Evolutionary conservation across 2,888 invertebrate genomes (phyloP), one percentile per base, ranked within the genome.

Genomic region (Icerya purchasi): DNA sequence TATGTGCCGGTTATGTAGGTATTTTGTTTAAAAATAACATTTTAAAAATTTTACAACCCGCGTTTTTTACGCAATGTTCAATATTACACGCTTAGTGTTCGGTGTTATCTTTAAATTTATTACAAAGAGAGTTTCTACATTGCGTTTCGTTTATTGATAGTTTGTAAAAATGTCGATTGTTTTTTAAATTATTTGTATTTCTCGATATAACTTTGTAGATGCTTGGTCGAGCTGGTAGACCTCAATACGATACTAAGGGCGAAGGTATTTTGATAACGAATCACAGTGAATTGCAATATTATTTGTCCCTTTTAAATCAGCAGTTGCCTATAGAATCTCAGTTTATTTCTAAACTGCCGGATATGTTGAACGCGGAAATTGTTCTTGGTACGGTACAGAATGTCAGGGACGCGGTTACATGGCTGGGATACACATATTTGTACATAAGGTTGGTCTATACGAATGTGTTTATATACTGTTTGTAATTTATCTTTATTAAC

Each of bases 251-350:
- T 70, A 92, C 91, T 0, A 93, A 96, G 74, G 98, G 93, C 62
- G 89, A 91, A 73, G 78, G 98, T 61, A 96, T 98, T 68, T 78
- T 99, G 49, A 94, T 98, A 58, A 98, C 98, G 0, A 97, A 98
- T 72, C 97, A 99, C 74, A 91, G 91, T 63, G 98, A 98, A 72
- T 79, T 99, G 8, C 96, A 97, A 68, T 99, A 94, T 73, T 99
- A 99, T 73, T 75, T 98, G 22, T 97, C 96, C 0, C 76, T 99
- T 19, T 78, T 98, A 64, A 99, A 99, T 75, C 97, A 98, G 71
- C 98, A 98, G 70, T 74, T 99, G 64, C 98, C 98, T 0, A 93
- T 98, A 58, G 98, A 99, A 72, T 93, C 93, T 0, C 98, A 99
- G 74, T 76, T 98, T 68, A 79, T 98, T 22, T 77, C 84, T 58